A percentile compares a stretch with the other conserved stretches of the same genome.
These are phyloP conservation scores for Anthopleura xanthogrammica DNA, from an alignment of 92 coral and sea anemone genomes.

Conservation along the genomic window DNA sequence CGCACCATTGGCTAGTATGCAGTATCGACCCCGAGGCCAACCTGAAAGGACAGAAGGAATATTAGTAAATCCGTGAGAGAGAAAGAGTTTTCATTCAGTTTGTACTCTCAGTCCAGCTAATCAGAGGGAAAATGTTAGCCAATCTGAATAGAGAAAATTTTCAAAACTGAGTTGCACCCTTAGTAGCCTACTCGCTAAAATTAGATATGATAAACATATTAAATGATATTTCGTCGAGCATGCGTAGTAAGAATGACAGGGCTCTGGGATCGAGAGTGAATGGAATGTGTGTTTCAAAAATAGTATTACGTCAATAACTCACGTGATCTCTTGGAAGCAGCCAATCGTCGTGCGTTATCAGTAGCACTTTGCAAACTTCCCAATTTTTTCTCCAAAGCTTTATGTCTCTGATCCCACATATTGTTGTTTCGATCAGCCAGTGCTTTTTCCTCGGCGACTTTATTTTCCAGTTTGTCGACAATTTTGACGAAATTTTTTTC, in stretches of 20 bases:
- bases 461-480: constrained; percentile 23
- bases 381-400: constrained; percentile 1
- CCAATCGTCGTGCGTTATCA: constrained; percentile 28
- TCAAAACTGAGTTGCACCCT: no score
- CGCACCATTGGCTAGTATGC: constrained; percentile 70
- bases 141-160: no score
- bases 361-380: constrained; percentile 1
- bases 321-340: constrained; percentile 32
- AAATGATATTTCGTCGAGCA: no score
- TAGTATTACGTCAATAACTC: neutral
- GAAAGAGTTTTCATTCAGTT: no score
- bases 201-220: no score
- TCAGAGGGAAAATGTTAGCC: no score
- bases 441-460: constrained; percentile 20
- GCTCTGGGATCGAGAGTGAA: no score
- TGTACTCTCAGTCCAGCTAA: no score
- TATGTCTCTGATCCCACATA: constrained; percentile 16
- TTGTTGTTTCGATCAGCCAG: constrained; percentile 14
- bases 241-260: no score
- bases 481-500: constrained; percentile 19
- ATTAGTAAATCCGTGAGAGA: neutral
- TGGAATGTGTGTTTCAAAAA: no score
- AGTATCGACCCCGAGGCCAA: constrained; percentile 75
- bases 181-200: no score
- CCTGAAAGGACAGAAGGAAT: constrained; percentile 22